A percentile compares a stretch with the other conserved stretches of the same genome.
These are phyloP conservation scores for Pararge aegeria DNA, from an alignment of 1,140 invertebrate species.

Conservation along the genomic window DNA sequence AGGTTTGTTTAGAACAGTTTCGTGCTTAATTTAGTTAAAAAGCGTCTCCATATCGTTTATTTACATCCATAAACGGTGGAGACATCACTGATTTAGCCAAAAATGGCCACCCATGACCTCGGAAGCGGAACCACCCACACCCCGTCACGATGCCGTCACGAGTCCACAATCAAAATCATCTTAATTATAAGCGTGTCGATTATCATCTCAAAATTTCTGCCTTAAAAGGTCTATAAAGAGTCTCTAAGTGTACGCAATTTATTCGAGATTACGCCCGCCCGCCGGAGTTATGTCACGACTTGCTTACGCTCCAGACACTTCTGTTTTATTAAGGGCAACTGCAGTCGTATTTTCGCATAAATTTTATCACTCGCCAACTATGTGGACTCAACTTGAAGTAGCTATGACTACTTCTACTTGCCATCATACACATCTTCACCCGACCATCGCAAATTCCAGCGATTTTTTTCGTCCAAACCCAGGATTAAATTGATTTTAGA, in stretches of 20 bases:
- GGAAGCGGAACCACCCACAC: constrained; percentile 74
- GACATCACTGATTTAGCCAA: constrained; percentile 42
- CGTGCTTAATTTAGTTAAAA: constrained; percentile 14
- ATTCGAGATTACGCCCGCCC: constrained; percentile 69
- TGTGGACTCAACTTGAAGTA: no score
- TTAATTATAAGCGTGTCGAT: constrained; percentile 78
- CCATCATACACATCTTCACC: no score
- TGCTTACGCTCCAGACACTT: constrained; percentile 59
- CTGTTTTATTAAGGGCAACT: constrained; percentile 47
- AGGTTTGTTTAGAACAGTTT: not conserved
- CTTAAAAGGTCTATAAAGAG: constrained; percentile 78
- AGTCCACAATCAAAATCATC: constrained; percentile 59
- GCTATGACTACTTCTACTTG: no score
- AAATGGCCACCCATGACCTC: constrained; percentile 59
- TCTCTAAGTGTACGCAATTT: constrained; percentile 76
- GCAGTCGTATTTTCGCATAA: not conserved
- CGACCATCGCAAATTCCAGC: no score
- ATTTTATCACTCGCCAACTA: no score
- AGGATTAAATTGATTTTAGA: no score
- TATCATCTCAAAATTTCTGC: constrained; percentile 77
- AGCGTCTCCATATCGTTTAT: not conserved
- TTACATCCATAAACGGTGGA: constrained; percentile 34
- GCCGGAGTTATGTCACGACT: constrained; percentile 70
- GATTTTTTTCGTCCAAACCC: no score
- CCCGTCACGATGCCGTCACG: constrained; percentile 72